Conservation (phyloP, 1,140 invertebrate species). For the Pseudachorutes palmiensis region DNA sequence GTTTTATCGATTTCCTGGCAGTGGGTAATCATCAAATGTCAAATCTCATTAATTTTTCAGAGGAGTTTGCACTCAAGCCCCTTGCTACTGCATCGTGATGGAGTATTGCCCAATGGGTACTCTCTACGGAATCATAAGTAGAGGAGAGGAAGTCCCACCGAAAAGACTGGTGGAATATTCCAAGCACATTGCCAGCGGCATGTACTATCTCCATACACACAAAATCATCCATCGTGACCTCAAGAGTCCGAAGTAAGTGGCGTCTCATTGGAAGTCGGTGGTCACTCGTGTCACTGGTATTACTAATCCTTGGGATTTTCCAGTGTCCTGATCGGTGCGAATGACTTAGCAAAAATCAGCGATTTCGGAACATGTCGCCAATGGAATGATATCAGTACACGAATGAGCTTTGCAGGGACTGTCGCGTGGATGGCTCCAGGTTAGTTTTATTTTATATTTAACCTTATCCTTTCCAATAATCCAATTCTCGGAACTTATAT, state of each 20-base stretch:
- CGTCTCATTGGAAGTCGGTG: not conserved
- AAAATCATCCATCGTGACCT: constrained; percentile 97
- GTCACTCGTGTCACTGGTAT: constrained; percentile 8
- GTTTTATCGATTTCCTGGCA: constrained; percentile 1
- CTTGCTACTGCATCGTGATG: constrained; percentile 94
- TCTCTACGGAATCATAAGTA: constrained; percentile 79
- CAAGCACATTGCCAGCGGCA: constrained; percentile 89
- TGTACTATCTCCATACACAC: constrained; percentile 90
- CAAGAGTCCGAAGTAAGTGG: constrained; percentile 86
- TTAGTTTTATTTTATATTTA: no score
- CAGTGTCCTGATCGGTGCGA: constrained; percentile 84
- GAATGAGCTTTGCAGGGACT: constrained; percentile 95
- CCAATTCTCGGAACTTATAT: not conserved
- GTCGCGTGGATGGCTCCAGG: constrained; percentile 96
- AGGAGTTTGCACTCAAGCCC: constrained; percentile 87
- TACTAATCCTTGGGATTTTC: constrained; percentile 41
- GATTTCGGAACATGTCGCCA: constrained; percentile 95
- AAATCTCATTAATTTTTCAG: constrained; percentile 44
- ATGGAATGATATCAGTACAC: constrained; percentile 89
- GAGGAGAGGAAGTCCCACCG: constrained; percentile 70
- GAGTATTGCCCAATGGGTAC: constrained; percentile 94
- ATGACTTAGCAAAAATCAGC: constrained; percentile 89
- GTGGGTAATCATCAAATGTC: not conserved
- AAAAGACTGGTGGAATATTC: constrained; percentile 80
- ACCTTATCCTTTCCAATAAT: no score